Conservation (phyloP, 2,888 invertebrate genomes). For the Pammene fasciana region DNA sequence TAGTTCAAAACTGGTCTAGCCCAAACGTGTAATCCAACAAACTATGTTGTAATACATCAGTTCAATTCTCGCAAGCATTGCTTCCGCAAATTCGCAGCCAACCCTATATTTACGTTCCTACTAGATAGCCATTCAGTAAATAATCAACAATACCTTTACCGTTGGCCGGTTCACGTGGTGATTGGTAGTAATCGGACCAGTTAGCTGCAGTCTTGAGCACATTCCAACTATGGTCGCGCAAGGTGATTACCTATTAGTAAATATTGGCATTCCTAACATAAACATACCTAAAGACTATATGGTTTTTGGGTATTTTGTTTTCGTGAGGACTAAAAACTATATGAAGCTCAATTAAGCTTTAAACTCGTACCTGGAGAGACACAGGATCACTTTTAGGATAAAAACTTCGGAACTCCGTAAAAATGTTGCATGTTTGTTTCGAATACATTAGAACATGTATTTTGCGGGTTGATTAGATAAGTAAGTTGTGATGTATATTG, state of each 20-base stretch:
- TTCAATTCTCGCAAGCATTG: conserved; percentile 20
- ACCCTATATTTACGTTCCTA: conserved; percentile 19
- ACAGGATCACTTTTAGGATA: no score
- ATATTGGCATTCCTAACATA: conserved; percentile 19
- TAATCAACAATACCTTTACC: conserved; percentile 39
- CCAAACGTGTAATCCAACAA: no score
- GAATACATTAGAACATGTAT: no score
- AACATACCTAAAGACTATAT: conserved; percentile 1
- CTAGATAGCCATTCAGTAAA: conserved; percentile 35
- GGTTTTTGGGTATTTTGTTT: no score
- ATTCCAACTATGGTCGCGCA: conserved; percentile 54
- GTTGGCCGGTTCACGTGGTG: conserved; percentile 44
- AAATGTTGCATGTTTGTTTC: no score
- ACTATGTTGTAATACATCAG: conserved; percentile 6
- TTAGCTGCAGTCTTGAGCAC: conserved; percentile 47
- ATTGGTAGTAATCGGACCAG: conserved; percentile 49
- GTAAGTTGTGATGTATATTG: no score
- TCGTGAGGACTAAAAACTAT: no score
- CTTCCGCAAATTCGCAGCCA: conserved; percentile 14
- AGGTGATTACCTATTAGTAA: conserved; percentile 50
- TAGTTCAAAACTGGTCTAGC: neutral
- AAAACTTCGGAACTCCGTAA: no score
- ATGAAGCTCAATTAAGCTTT: no score
- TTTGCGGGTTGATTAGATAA: no score
- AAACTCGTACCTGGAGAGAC: no score